A percentile compares a stretch with the other conserved stretches of the same genome.
These are phyloP conservation scores for Tachysurus vachellii DNA, from an alignment of 2,113 vertebrate genomes.

Conservation along the genomic window DNA sequence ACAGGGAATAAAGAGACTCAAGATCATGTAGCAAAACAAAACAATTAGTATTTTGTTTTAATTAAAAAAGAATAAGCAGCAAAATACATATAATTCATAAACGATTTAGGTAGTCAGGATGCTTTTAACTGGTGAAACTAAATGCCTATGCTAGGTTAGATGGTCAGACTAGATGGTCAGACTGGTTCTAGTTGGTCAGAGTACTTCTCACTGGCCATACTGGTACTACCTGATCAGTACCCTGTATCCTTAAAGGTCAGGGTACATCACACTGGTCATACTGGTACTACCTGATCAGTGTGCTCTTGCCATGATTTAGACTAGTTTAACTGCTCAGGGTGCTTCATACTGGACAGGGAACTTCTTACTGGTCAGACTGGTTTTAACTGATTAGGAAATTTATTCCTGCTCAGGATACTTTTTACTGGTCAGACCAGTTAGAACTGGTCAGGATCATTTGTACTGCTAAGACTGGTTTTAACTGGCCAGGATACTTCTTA, in stretches of 20 bases:
- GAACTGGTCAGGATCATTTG: too few species aligned
- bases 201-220: neutral
- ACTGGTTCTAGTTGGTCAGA: neutral
- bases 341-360: neutral
- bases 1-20: neutral
- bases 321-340: neutral
- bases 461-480: too few species aligned
- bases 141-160: neutral
- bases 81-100: neutral
- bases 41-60: neutral
- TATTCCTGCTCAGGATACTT: too few species aligned
- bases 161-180: neutral
- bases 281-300: neutral
- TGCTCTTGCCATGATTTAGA: neutral
- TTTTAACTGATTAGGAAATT: neutral
- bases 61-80: neutral
- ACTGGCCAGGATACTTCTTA: too few species aligned
- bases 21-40: neutral
- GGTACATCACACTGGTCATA: neutral
- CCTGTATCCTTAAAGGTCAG: neutral
- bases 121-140: neutral
- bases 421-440: too few species aligned
- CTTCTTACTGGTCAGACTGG: neutral
- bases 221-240: neutral
- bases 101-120: neutral